Evolutionary conservation across 2,888 invertebrate species (phyloP).

Genomic region (Serrognathus titanus): DNA sequence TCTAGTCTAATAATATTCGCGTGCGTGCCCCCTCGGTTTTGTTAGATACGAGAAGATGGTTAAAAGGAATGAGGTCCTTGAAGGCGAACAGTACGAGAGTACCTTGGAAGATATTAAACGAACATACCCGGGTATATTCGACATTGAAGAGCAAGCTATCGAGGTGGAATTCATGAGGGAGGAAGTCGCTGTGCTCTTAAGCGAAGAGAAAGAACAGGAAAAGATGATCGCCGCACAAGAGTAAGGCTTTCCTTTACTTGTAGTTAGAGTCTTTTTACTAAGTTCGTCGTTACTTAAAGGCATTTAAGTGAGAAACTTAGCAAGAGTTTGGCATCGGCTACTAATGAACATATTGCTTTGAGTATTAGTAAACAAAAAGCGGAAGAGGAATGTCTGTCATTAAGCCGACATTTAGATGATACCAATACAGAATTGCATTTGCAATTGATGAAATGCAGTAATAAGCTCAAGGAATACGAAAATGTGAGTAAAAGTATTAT

Average conservation of each 20-base stretch:
- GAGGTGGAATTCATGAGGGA: slow-evolving; percentile 10
- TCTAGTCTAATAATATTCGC: not conserved
- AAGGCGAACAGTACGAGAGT: not conserved
- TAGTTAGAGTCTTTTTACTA: not conserved
- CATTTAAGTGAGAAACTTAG: not conserved
- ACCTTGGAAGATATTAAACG: not conserved
- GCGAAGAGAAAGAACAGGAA: slow-evolving; percentile 4
- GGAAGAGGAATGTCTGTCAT: slow-evolving; percentile 8
- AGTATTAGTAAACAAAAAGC: slow-evolving; percentile 1
- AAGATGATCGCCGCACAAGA: slow-evolving; percentile 4
- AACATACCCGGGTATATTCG: slow-evolving; percentile 8
- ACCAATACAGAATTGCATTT: slow-evolving; percentile 7
- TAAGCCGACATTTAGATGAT: slow-evolving; percentile 3
- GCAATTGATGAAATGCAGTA: slow-evolving; percentile 3
- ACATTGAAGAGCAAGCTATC: not conserved
- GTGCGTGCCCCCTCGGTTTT: not conserved
- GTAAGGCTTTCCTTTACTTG: not conserved
- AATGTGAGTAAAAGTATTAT: slow-evolving; percentile 1
- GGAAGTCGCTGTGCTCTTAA: slow-evolving; percentile 2
- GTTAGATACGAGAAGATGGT: slow-evolving; percentile 4
- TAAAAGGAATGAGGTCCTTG: not conserved
- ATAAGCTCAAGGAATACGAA: slow-evolving; percentile 10
- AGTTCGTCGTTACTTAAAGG: not conserved
- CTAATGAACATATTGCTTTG: not conserved
- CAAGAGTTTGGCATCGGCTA: not conserved